These are phyloP conservation scores for Onychomys torridus DNA, from an alignment of 2,797 vertebrate genomes.

Conservation along the genomic window DNA sequence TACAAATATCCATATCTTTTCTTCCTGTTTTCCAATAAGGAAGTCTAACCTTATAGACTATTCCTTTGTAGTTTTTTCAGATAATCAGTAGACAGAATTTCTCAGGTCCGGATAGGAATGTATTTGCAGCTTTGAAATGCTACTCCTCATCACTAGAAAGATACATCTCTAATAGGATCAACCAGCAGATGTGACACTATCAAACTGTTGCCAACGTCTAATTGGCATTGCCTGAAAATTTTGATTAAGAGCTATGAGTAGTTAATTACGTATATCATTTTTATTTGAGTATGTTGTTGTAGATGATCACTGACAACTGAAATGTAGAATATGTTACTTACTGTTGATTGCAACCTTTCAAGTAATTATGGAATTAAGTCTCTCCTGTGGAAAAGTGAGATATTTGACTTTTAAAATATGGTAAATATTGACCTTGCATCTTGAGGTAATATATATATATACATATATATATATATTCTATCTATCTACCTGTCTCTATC, in stretches of 20 bases:
- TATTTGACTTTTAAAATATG: neutral
- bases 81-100: constrained; percentile 7
- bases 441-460: neutral
- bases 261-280: constrained; percentile 48
- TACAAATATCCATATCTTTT: neutral
- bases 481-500: too few relatives aligned
- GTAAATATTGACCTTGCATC: neutral
- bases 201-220: constrained; percentile 15
- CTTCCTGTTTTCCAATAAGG: neutral
- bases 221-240: neutral
- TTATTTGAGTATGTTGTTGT: constrained; percentile 19
- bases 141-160: neutral
- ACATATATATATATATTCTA: neutral
- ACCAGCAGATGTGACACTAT: neutral
- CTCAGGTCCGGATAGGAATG: neutral
- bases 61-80: constrained; percentile 15
- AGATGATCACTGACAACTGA: constrained; percentile 24
- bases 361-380: neutral
- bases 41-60: neutral
- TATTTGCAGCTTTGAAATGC: constrained; percentile 26
- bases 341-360: constrained; percentile 1
- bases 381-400: constrained; percentile 9
- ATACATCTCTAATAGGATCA: neutral
- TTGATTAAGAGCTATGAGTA: constrained; percentile 39
- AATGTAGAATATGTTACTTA: neutral